Evolutionary conservation across 2,113 vertebrate genomes (phyloP).

Genomic region (Camelus dromedarius): DNA sequence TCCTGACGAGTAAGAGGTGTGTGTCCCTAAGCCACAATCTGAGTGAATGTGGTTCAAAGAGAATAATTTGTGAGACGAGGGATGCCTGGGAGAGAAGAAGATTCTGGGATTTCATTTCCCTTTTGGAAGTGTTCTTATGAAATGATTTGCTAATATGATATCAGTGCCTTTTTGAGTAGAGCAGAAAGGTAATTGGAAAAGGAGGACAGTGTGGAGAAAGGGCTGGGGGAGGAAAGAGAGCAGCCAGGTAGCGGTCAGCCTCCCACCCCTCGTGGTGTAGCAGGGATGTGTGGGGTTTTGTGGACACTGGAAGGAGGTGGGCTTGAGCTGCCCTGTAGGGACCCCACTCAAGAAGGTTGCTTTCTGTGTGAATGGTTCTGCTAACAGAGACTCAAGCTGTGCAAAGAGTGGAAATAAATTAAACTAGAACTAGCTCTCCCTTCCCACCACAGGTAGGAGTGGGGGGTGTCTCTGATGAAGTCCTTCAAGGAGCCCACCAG

Average conservation of each 20-base stretch:
- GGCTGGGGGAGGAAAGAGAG: neutral
- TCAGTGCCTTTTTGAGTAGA: neutral
- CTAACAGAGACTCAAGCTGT: neutral
- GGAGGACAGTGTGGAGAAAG: neutral
- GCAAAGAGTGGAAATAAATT: neutral
- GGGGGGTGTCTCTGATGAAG: neutral
- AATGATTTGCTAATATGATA: neutral
- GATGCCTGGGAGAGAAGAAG: neutral
- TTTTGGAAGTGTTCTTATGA: neutral
- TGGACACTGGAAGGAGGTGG: neutral
- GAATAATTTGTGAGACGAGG: neutral
- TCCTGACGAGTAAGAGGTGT: neutral
- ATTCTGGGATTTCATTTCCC: neutral
- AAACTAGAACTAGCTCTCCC: neutral
- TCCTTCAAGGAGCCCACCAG: neutral
- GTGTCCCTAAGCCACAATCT: neutral
- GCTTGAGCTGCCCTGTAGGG: neutral
- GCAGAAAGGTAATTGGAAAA: neutral
- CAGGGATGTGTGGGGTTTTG: neutral
- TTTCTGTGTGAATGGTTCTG: neutral
- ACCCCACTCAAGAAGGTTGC: neutral
- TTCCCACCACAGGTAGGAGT: neutral
- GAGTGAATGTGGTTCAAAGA: neutral
- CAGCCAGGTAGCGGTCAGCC: neutral
- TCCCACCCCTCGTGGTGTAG: fast-evolving